Conservation (phyloP, 64 coral and sea anemone species). For the Montipora cactus region DNA sequence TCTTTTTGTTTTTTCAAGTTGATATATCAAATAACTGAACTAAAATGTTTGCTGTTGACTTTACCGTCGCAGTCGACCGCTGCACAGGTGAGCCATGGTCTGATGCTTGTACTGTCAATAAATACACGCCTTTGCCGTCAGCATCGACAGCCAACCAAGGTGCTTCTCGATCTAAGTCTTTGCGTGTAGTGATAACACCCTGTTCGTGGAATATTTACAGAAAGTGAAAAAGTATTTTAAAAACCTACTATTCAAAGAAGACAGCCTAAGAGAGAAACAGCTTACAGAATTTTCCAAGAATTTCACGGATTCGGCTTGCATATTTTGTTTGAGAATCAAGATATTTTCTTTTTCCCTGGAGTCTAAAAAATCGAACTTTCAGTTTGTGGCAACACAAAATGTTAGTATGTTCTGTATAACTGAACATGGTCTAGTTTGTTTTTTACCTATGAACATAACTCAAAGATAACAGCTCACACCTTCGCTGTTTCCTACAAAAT, state of each 20-base stretch:
- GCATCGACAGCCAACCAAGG: slow-evolving; percentile 51
- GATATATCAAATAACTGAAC: background rate
- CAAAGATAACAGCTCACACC: no score
- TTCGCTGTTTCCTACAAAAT: background rate
- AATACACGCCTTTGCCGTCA: slow-evolving; percentile 73
- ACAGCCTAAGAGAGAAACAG: no score
- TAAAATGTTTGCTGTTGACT: background rate
- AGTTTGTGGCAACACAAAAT: no score
- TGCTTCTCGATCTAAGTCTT: slow-evolving; percentile 81
- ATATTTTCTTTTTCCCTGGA: no score
- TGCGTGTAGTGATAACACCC: slow-evolving; percentile 73
- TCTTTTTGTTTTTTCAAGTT: no score
- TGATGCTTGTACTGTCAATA: slow-evolving; percentile 66
- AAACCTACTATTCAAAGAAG: background rate
- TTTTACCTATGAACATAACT: no score
- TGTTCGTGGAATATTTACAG: background rate
- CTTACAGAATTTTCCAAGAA: no score
- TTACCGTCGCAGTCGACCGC: slow-evolving; percentile 68
- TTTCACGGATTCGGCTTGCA: background rate
- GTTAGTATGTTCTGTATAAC: no score
- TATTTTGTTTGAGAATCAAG: no score
- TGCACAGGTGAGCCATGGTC: slow-evolving; percentile 81
- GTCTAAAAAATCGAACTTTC: no score
- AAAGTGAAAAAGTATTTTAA: background rate
- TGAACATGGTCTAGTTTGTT: no score